Base-by-base conservation (phyloP, 2,888 invertebrate genomes). In the Brachyptera risi region DNA sequence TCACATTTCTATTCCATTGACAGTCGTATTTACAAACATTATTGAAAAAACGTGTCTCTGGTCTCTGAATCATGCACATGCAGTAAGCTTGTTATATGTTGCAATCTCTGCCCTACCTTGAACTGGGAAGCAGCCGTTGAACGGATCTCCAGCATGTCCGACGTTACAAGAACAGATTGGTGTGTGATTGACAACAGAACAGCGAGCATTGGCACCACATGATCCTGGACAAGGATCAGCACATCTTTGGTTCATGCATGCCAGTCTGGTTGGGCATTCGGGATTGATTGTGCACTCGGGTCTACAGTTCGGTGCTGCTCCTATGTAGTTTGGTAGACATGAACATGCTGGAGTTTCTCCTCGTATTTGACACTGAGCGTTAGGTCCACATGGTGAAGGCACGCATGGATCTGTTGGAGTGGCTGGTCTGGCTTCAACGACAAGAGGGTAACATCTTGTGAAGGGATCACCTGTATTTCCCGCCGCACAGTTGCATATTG, bases 401-500 rank as follows among this genome's bases (percentile, higher is more conserved):
- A 62, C 67, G 68, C 61, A 72, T 68, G 51, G 66, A 66, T 65
- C 72, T 67, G 23, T 61, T 56, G 27, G 66, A 69, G 58, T 9
- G 7, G 65, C 59, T 60, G 60, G 68, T 31, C 54, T 35, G 5
- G 69, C 70, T 56, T 61, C 59, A 54, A 59, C 62, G 17, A 50
- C 57, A 68, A 76, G 73, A 40, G 79, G 74, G 51, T 76, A 74
- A 71, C 90, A 90, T 64, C 81, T 78, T 67, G 82, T 81, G 71
- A 90, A 89, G 49, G 90, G 87, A 77, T 90, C 88, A 66, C 90
- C 89, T 68, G 85, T 85, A 69, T 82, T 87, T 38, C 84, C 84
- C 66, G 58, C 15, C 1, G 63, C 37, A 27, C 65, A 65, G 49
- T 62, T 63, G 47, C 65, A 65, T 24, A 65, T 65, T 21, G 65